Evolutionary conservation across 2,797 vertebrate genomes (phyloP).

Genomic region (Amazonetta brasiliensis): DNA sequence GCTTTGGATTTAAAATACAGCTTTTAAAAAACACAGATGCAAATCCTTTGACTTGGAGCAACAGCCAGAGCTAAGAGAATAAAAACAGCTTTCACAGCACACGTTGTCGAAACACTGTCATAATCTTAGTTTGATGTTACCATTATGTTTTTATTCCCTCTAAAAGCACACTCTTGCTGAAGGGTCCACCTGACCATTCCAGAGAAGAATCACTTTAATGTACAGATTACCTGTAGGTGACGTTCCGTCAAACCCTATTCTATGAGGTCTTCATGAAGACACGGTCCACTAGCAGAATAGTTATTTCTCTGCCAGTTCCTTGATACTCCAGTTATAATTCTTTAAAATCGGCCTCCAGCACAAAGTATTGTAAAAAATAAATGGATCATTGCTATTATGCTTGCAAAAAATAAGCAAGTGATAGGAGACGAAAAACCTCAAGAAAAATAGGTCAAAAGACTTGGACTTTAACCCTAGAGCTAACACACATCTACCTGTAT

Average conservation of each 20-base stretch:
- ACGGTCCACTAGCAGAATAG: not conserved
- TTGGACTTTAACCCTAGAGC: not conserved
- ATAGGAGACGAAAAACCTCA: not conserved
- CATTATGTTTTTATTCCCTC: not conserved
- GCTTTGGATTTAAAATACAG: not conserved
- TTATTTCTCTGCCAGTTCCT: not conserved
- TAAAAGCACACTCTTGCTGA: constrained; percentile 24
- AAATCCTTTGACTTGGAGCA: not conserved
- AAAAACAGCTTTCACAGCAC: not conserved
- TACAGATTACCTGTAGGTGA: constrained; percentile 4
- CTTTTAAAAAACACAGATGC: not conserved
- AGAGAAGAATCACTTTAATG: constrained; percentile 18
- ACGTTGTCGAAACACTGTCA: not conserved
- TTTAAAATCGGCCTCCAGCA: constrained; percentile 11
- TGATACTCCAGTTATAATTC: not conserved
- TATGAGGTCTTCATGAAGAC: not conserved
- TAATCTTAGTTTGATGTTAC: not conserved
- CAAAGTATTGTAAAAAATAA: not conserved
- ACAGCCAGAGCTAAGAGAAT: not conserved
- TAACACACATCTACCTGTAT: not conserved
- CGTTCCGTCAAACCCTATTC: constrained; percentile 2
- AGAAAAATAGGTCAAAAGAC: not conserved
- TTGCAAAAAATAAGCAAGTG: constrained; percentile 4
- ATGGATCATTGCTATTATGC: not conserved
- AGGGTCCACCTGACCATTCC: constrained; percentile 41